Percentiles rank a stretch among this genome's conserved stretches.
Evolutionary conservation across 2,113 vertebrate genomes (phyloP).

Genomic region (Megaceryle torquata): DNA sequence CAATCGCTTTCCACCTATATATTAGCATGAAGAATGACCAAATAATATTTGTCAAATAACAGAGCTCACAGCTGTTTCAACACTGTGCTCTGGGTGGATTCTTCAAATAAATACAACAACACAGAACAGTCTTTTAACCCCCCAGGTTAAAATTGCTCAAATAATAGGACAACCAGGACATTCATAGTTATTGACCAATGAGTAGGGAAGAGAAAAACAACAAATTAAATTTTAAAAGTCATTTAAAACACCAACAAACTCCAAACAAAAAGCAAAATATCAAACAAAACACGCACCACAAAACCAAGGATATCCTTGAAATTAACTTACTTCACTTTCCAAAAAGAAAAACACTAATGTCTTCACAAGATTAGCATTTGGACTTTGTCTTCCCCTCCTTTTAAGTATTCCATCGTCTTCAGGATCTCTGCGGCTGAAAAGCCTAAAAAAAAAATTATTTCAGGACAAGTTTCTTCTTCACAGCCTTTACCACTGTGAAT

Average conservation of each 20-base stretch:
- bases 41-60: background rate
- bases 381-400: conserved; percentile 93
- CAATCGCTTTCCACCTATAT: background rate
- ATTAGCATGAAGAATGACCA: background rate
- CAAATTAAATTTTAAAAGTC: background rate
- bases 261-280: background rate
- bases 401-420: conserved; percentile 95
- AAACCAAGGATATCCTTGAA: background rate
- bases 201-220: background rate
- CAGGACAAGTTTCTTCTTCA: background rate
- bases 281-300: background rate
- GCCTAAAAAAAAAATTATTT: conserved; percentile 68
- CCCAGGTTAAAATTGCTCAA: background rate
- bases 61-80: background rate
- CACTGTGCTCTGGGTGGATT: background rate
- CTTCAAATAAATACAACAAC: background rate
- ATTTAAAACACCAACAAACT: background rate
- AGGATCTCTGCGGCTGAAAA: conserved; percentile 93
- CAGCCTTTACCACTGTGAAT: background rate
- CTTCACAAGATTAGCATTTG: conserved; percentile 96
- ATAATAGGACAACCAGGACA: background rate
- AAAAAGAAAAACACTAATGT: conserved; percentile 99
- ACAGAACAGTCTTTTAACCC: background rate
- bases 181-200: background rate
- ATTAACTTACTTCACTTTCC: conserved; percentile 91